Conservation (phyloP, 2,888 invertebrate species). For the Calameuta idolon region DNA sequence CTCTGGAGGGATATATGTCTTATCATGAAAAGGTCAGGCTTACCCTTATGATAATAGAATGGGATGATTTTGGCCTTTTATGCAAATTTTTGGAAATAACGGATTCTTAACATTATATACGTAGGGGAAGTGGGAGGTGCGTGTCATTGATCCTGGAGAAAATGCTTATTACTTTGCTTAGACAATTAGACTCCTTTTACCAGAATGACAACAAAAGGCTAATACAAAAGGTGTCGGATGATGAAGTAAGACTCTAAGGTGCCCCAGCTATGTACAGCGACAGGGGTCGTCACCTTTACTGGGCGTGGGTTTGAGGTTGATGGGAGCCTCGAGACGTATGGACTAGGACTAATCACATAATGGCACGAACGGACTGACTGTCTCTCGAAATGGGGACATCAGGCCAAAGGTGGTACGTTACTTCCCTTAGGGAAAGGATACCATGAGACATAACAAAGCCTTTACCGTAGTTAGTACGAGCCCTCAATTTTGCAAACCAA, state of each 20-base stretch:
- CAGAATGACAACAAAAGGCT: slow-evolving; percentile 13
- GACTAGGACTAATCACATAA: slow-evolving; percentile 43
- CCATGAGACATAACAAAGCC: not conserved
- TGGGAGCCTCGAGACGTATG: slow-evolving; percentile 33
- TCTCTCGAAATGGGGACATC: not conserved
- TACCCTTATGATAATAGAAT: not conserved
- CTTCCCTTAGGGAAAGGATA: not conserved
- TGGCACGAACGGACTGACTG: slow-evolving; percentile 24
- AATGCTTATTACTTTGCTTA: not conserved
- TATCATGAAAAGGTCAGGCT: not conserved
- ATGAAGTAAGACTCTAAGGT: slow-evolving; percentile 9
- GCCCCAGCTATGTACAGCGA: slow-evolving; percentile 8
- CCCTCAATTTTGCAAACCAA: not conserved
- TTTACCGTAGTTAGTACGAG: not conserved
- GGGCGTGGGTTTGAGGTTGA: slow-evolving; percentile 33
- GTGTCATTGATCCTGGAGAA: not conserved
- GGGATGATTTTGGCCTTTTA: not conserved
- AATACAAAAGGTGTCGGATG: not conserved
- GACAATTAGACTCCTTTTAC: slow-evolving; percentile 21
- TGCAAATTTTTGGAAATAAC: not conserved
- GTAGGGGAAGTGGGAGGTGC: not conserved
- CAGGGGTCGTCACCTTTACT: slow-evolving; percentile 15
- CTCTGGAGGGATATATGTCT: not conserved
- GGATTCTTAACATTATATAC: slow-evolving; percentile 8
- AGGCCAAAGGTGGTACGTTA: not conserved